A percentile compares a stretch with the other conserved stretches of the same genome.
Evolutionary conservation across 2,888 invertebrate species (phyloP).

Genomic region (Xylophagus ater): DNA sequence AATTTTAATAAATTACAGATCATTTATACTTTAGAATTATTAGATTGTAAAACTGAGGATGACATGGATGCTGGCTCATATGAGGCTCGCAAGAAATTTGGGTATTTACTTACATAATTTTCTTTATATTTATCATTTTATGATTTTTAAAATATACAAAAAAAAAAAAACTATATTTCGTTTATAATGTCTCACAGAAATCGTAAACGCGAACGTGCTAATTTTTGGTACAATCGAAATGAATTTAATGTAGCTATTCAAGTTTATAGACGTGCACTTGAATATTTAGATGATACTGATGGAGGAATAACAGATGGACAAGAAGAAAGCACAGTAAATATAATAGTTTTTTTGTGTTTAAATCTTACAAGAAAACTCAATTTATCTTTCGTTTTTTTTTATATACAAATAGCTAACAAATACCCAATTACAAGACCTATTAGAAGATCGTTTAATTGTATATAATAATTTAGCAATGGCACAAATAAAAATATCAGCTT

Average conservation of each 20-base stretch:
- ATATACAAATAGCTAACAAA: constrained; percentile 37
- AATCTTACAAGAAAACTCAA: not conserved
- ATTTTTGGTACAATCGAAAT: constrained; percentile 78
- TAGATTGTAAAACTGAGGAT: constrained; percentile 53
- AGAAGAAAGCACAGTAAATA: constrained; percentile 38
- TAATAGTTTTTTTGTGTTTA: not conserved
- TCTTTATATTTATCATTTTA: not conserved
- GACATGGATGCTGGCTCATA: constrained; percentile 56
- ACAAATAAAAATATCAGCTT: constrained; percentile 78
- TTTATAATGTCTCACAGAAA: constrained; percentile 41
- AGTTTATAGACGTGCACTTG: constrained; percentile 73
- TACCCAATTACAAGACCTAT: constrained; percentile 50
- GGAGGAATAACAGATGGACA: constrained; percentile 51
- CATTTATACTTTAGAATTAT: constrained; percentile 57
- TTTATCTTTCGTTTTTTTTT: constrained; percentile 14
- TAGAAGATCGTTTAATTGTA: constrained; percentile 73
- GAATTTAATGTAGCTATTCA: constrained; percentile 75
- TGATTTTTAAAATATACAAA: constrained; percentile 1
- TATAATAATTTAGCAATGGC: constrained; percentile 89
- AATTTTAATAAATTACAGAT: constrained; percentile 24
- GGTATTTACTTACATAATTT: constrained; percentile 42
- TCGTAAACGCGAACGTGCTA: constrained; percentile 72
- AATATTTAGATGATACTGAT: constrained; percentile 64
- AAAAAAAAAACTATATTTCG: not conserved
- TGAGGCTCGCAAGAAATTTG: constrained; percentile 58